Evolutionary conservation across 2,797 vertebrate genomes (phyloP).

Genomic region (Gymnothorax reevesii): DNA sequence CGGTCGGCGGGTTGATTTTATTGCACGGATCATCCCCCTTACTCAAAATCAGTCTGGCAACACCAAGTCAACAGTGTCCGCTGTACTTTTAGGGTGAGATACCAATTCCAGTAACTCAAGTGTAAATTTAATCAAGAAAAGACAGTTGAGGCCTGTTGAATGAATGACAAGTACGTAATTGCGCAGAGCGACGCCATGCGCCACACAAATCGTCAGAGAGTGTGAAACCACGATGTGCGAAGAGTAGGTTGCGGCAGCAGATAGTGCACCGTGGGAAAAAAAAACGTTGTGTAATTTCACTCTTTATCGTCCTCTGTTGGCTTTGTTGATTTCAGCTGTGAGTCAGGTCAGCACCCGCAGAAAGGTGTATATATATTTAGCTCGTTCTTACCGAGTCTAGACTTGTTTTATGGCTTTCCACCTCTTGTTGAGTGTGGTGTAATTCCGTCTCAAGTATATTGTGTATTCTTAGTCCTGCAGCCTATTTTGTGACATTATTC

Average conservation of each 20-base stretch:
- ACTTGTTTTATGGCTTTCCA: neutral
- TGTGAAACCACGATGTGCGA: too few relatives aligned
- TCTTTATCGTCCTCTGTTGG: neutral
- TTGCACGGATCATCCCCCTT: too few relatives aligned
- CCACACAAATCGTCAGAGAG: too few relatives aligned
- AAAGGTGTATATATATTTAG: neutral
- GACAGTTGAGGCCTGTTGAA: neutral
- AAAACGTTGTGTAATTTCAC: neutral
- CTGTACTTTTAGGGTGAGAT: neutral
- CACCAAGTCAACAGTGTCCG: neutral
- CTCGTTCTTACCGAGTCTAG: neutral
- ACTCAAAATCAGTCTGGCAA: too few relatives aligned
- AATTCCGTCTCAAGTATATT: neutral
- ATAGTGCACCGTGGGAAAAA: too few relatives aligned
- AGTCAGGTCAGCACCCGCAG: neutral
- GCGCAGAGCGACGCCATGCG: too few relatives aligned
- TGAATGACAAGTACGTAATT: neutral
- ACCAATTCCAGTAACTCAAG: neutral
- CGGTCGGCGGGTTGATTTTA: too few relatives aligned
- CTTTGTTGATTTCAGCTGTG: neutral
- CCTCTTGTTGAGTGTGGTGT: neutral
- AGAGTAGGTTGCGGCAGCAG: too few relatives aligned
- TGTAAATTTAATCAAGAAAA: neutral
- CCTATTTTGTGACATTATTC: neutral
- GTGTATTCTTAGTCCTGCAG: neutral